These are phyloP conservation scores for Habroteleia sp. DNA, from an alignment of 2,888 invertebrate genomes.

Conservation along the genomic window DNA sequence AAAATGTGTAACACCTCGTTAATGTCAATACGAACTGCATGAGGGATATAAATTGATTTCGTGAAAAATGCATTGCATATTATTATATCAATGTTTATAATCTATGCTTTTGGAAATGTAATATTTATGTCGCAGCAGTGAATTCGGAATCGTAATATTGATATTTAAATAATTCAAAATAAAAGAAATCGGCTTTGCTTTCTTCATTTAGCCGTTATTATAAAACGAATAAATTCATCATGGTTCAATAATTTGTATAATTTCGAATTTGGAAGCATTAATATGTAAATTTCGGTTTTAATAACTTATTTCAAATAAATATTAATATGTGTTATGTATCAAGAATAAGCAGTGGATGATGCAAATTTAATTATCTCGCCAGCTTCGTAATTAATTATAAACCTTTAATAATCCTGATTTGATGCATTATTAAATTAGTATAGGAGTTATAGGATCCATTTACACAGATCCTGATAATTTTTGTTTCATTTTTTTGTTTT, in stretches of 20 bases:
- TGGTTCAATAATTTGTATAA: slow-evolving; percentile 14
- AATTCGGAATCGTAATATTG: neutral
- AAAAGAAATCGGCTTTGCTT: too few species aligned
- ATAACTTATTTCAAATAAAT: slow-evolving; percentile 25
- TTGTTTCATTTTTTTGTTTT: too few species aligned
- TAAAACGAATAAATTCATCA: slow-evolving; percentile 20
- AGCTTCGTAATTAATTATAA: slow-evolving; percentile 16
- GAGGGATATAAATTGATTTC: slow-evolving; percentile 24
- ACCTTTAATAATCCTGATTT: slow-evolving; percentile 9
- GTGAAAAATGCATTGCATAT: slow-evolving; percentile 21
- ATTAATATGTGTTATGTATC: too few species aligned
- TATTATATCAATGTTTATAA: slow-evolving; percentile 20
- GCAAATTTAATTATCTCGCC: slow-evolving; percentile 21
- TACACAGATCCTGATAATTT: too few species aligned
- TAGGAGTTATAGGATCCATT: too few species aligned
- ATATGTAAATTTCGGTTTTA: slow-evolving; percentile 13
- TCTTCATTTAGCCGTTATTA: too few species aligned
- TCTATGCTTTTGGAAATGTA: slow-evolving; percentile 12
- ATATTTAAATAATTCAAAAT: slow-evolving; percentile 22
- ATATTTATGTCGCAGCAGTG: slow-evolving; percentile 8
- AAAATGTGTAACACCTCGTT: slow-evolving; percentile 1
- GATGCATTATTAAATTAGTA: slow-evolving; percentile 14
- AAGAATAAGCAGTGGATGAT: slow-evolving; percentile 25
- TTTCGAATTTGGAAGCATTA: slow-evolving; percentile 12
- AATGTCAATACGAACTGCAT: neutral